These are phyloP conservation scores for Varanus komodoensis DNA, from an alignment of 2,113 vertebrate species.

Conservation along the genomic window DNA sequence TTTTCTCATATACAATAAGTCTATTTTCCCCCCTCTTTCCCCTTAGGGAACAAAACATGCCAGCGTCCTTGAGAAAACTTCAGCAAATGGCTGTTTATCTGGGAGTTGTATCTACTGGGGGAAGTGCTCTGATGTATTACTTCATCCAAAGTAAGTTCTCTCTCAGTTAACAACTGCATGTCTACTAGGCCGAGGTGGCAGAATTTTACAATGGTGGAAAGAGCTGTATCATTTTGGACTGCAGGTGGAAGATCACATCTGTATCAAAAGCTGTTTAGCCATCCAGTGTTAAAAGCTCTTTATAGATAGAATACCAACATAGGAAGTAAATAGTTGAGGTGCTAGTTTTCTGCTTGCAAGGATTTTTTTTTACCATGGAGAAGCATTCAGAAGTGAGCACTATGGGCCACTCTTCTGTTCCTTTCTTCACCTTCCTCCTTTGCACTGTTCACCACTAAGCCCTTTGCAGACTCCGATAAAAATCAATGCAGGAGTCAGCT, in stretches of 20 bases:
- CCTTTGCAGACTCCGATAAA: constrained; percentile 5
- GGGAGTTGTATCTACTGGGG: constrained; percentile 77
- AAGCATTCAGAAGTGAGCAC: background rate
- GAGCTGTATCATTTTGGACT: no score
- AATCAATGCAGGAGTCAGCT: constrained; percentile 3
- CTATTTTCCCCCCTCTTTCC: constrained; percentile 47
- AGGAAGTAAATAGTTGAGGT: background rate
- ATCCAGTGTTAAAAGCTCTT: background rate
- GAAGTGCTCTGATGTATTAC: constrained; percentile 83
- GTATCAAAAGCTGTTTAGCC: background rate
- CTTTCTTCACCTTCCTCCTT: constrained; percentile 12
- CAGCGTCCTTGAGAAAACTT: constrained; percentile 77
- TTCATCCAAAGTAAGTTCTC: constrained; percentile 83
- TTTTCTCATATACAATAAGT: constrained; percentile 52
- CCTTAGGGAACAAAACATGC: constrained; percentile 73
- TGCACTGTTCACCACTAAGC: constrained; percentile 22
- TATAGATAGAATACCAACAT: background rate
- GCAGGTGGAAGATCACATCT: no score
- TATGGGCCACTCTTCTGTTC: background rate
- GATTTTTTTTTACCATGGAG: background rate
- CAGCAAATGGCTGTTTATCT: constrained; percentile 85
- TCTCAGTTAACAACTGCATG: constrained; percentile 32
- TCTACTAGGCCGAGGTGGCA: background rate
- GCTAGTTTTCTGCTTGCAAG: background rate
- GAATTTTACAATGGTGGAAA: background rate